Conservation (phyloP, 2,888 invertebrate genomes). For the Drosophila imparisetae region DNA sequence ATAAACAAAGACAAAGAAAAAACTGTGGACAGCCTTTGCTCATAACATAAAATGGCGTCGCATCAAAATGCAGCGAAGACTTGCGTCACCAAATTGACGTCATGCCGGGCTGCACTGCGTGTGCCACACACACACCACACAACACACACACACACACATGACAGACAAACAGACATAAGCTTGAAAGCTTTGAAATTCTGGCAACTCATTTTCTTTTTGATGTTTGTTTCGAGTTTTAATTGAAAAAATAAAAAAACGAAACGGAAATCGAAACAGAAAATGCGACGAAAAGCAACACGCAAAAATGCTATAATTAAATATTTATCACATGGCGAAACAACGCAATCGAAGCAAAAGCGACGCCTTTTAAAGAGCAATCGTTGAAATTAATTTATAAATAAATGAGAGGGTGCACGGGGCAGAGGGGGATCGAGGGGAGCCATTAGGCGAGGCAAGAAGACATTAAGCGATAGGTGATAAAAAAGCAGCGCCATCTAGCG, state of each 20-base stretch:
- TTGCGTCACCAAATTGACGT: constrained; percentile 54
- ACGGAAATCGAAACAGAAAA: constrained; percentile 6
- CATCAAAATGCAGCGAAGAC: constrained; percentile 23
- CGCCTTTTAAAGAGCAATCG: constrained; percentile 27
- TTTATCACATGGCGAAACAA: constrained; percentile 33
- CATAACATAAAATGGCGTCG: constrained; percentile 62
- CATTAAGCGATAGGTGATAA: constrained; percentile 43
- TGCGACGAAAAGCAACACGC: constrained; percentile 39
- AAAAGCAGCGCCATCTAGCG: constrained; percentile 38
- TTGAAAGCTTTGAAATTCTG: constrained; percentile 33
- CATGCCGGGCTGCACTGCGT: constrained; percentile 23
- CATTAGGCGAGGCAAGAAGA: constrained; percentile 20
- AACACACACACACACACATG: not conserved
- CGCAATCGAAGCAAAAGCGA: constrained; percentile 8
- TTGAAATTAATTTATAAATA: constrained; percentile 60
- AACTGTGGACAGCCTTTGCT: constrained; percentile 24
- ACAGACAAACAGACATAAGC: not conserved
- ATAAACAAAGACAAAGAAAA: not conserved
- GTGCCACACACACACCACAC: not conserved
- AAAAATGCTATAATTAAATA: constrained; percentile 54
- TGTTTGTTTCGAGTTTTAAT: constrained; percentile 39
- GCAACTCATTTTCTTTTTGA: constrained; percentile 22
- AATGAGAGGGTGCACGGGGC: constrained; percentile 25
- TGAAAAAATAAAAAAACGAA: constrained; percentile 25
- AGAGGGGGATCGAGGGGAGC: no score